phyloP scores from a whole-genome alignment of 2,113 vertebrate species.

The Mugil cephalus region DNA sequence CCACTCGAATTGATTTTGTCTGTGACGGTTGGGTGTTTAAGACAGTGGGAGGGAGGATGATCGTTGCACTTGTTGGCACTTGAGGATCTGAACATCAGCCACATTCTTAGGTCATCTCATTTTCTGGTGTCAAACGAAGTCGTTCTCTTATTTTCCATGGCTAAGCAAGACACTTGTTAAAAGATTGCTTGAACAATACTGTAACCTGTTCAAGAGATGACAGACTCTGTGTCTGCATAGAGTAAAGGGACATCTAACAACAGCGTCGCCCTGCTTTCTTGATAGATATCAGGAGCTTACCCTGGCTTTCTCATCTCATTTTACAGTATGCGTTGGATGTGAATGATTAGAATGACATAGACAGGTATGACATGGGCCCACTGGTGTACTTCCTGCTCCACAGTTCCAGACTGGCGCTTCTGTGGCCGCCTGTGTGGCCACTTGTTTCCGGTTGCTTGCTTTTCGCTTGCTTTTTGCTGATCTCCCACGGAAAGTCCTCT shows the following conservation, averaged over 20 bases:
- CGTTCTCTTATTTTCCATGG: conserved; percentile 59
- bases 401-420: conserved; percentile 86
- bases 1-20: conserved; percentile 27
- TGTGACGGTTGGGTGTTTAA: conserved; percentile 36
- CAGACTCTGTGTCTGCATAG: conserved; percentile 80
- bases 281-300: conserved; percentile 38
- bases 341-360: conserved; percentile 86
- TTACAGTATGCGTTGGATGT: conserved; percentile 57
- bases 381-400: conserved; percentile 88
- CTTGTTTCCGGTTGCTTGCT: conserved; percentile 74
- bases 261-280: conserved; percentile 58
- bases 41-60: conserved; percentile 53
- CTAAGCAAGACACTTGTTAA: conserved; percentile 71
- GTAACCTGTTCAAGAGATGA: conserved; percentile 70
- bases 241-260: conserved; percentile 79
- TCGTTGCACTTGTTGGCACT: conserved; percentile 78
- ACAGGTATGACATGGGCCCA: conserved; percentile 88
- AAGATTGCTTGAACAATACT: conserved; percentile 63
- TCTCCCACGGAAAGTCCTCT: conserved; percentile 84
- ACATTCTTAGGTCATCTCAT: conserved; percentile 66
- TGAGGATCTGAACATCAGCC: conserved; percentile 73
- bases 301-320: conserved; percentile 48
- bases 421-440: conserved; percentile 81
- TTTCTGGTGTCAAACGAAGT: conserved; percentile 51
- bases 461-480: conserved; percentile 81